Evolutionary conservation across 1,140 invertebrate species (phyloP).

Genomic region (Carposina sasakii): DNA sequence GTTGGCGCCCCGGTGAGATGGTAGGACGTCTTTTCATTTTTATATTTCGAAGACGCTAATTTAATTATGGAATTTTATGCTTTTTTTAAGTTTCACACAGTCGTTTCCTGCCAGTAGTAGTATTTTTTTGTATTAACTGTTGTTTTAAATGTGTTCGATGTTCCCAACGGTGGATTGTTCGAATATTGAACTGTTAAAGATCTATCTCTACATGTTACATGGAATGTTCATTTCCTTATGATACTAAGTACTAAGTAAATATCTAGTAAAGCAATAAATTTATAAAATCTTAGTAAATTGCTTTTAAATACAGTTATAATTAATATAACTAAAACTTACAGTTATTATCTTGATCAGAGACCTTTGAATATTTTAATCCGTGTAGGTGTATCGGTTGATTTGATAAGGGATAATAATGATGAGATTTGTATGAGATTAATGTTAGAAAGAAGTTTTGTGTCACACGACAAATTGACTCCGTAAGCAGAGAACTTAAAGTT

Average conservation of each 20-base stretch:
- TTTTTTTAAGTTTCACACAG: slow-evolving; percentile 40
- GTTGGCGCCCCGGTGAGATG: slow-evolving; percentile 54
- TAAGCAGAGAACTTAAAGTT: too few species aligned
- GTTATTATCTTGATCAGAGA: slow-evolving; percentile 21
- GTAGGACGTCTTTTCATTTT: slow-evolving; percentile 45
- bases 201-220: too few species aligned
- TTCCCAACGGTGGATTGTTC: too few species aligned
- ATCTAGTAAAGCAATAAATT: too few species aligned
- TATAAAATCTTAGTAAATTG: too few species aligned
- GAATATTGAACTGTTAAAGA: too few species aligned
- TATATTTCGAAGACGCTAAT: slow-evolving; percentile 52
- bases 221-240: too few species aligned
- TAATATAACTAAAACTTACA: too few species aligned
- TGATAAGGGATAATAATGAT: slow-evolving; percentile 27
- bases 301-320: too few species aligned
- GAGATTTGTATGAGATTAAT: slow-evolving; percentile 32
- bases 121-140: too few species aligned
- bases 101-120: slow-evolving; percentile 60
- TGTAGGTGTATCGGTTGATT: slow-evolving; percentile 33
- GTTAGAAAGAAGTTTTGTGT: slow-evolving; percentile 32
- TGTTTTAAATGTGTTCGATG: too few species aligned
- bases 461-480: slow-evolving; percentile 29
- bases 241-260: too few species aligned
- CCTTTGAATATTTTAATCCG: slow-evolving; percentile 32
- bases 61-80: slow-evolving; percentile 59